Base-by-base conservation (phyloP, 2,113 vertebrate species). In the Amblyopsis rosae region DNA sequence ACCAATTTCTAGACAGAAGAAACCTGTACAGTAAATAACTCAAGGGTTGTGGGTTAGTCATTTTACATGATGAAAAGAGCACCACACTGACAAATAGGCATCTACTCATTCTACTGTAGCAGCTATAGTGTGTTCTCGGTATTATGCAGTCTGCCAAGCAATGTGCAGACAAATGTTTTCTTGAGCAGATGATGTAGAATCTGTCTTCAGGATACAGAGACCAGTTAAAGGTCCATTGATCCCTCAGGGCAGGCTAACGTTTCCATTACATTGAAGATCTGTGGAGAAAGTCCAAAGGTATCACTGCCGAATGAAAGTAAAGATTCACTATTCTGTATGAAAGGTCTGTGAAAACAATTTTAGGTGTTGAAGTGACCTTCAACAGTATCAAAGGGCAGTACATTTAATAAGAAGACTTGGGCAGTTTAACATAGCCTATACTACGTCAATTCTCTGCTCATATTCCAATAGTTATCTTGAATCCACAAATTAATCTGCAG, bases 1-100 rank as follows among this genome's bases (percentile, higher is more conserved):
- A 46, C 56, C 50, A 46, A 26, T 73, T 66, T 55, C 49, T 51
- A 75, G 78, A 75, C 67, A 72, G 63, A 80, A 60, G 57, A 26
- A 26, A 64, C n/a, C 12, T 55, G 55, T 35, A 65, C 70, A 61
- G 59, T 6, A 19, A 33, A 15, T 65, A 46, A 62, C 54, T 72
- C 57, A 72, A 69, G 35, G 35, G 5, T 41, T 8, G 6, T 6
- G 35, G 4, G 35, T 41, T 41, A 41, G 35, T 19, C 26, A 33
- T 64, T 66, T 68, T 54, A 66, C 59, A 65, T n/a, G 7, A 13
- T 7, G 51, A 54, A n/a, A 15, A 54, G 15, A 8, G 13, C 51
- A 41, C 17, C 58, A 12, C 57, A 41, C 16, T 5, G 35, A 65
- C 51, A 54, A 46, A 41, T 8, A 59, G 0, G 56, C n/a, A 65